Conservation (phyloP, 2,888 invertebrate genomes). For the Chorisops tibialis region DNA sequence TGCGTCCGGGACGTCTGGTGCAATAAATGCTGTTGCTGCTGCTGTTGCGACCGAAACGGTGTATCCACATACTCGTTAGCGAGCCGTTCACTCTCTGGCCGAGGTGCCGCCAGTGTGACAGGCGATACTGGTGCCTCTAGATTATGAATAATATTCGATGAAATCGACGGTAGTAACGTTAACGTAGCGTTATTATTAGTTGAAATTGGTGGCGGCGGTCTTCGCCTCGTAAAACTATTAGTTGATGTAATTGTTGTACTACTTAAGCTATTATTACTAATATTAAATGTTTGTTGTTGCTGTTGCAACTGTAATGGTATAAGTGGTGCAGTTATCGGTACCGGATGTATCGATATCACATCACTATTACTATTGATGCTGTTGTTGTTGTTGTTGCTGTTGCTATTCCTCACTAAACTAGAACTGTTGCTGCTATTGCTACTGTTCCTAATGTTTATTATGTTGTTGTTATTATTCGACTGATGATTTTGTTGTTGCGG, state of each 20-base stretch:
- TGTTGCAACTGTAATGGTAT: slow-evolving; percentile 37
- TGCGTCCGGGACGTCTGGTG: slow-evolving; percentile 54
- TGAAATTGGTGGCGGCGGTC: slow-evolving; percentile 42
- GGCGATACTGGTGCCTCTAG: slow-evolving; percentile 49
- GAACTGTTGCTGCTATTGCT: slow-evolving; percentile 30
- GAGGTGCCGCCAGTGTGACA: slow-evolving; percentile 64
- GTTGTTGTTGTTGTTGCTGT: slow-evolving; percentile 36
- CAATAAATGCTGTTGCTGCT: slow-evolving; percentile 51
- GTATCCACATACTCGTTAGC: slow-evolving; percentile 94
- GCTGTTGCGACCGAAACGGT: slow-evolving; percentile 61
- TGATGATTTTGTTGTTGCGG: slow-evolving; percentile 20
- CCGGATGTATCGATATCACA: slow-evolving; percentile 26
- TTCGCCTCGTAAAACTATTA: slow-evolving; percentile 49
- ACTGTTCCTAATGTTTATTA: slow-evolving; percentile 22
- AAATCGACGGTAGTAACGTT: slow-evolving; percentile 42
- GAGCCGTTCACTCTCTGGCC: slow-evolving; percentile 81
- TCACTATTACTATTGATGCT: slow-evolving; percentile 33
- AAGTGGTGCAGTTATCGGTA: slow-evolving; percentile 42
- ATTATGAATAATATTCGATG: slow-evolving; percentile 37
- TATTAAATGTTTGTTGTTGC: slow-evolving; percentile 34
- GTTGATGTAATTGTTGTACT: slow-evolving; percentile 43
- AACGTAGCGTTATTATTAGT: slow-evolving; percentile 31
- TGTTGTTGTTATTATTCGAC: slow-evolving; percentile 34
- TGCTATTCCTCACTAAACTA: slow-evolving; percentile 30
- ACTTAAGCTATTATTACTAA: slow-evolving; percentile 33